Evolutionary conservation across 2,888 invertebrate genomes (phyloP), one percentile per base, ranked within the genome.

Genomic region (Prionchulus punctatus): DNA sequence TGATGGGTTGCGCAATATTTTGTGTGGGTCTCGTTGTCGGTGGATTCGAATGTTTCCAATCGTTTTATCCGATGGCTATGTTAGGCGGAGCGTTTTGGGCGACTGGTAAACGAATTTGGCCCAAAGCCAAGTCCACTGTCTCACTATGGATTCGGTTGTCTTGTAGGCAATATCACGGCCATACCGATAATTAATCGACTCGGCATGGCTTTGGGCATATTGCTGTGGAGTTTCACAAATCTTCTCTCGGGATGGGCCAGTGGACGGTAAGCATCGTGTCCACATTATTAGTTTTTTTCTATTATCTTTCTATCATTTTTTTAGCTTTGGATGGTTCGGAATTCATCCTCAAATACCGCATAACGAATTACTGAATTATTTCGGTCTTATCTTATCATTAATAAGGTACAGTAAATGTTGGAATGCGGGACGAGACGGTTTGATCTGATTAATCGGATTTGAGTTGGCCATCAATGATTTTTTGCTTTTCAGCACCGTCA

Each of bases 211-310:
- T 63, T 76, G 50, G 76, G 76, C 12, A 61, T 77, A 27, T 71
- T 76, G 51, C 69, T 77, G 51, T 77, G 77, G 77, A 74, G 72
- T 36, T 69, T 71, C 43, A 66, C 70, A 56, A 75, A 75, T 60
- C 65, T 76, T 50, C 59, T 76, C 4, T 65, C 66, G 57, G 76
- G 76, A 30, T 77, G 75, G 75, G 72, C 71, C 49, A 73, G 69
- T 55, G 73, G 73, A 48, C 69, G 72, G 72, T 73, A 56, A 49
- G 60, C 54, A 2, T 2, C 61, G 27, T 49, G 56, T 26, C 27
- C 7, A 18, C 52, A 18, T 12, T 56, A 27, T 55, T 18, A 23
- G 21, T 55, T 56, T 56, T 12, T 57, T 57, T 25, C n/a, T 27
- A 57, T 21, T 30, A 45, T 7, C 51, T 51, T 15, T 53, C n/a